Conservation (phyloP, 2,113 vertebrate genomes). For the Macquaria australasica region DNA sequence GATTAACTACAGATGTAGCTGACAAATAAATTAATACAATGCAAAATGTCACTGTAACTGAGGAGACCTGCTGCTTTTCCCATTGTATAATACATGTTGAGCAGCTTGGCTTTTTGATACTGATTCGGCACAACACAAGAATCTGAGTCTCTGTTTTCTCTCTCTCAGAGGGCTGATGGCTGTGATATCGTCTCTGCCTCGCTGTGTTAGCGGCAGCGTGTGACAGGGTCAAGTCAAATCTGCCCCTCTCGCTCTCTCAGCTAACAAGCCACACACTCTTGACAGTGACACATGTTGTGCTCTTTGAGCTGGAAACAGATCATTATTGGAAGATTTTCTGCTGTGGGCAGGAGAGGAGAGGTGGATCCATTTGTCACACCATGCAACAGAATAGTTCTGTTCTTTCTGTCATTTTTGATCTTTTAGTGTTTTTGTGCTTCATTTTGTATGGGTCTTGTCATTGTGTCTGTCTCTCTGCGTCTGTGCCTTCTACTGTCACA, state of each 20-base stretch:
- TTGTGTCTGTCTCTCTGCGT: neutral
- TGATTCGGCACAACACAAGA: neutral
- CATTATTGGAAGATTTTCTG: conserved; percentile 39
- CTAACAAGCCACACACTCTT: conserved; percentile 46
- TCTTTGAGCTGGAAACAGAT: conserved; percentile 33
- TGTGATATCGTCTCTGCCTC: neutral
- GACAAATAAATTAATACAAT: neutral
- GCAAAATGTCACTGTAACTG: neutral
- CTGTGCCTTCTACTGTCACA: neutral
- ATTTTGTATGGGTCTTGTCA: neutral
- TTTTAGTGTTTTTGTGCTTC: neutral
- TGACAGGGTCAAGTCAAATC: conserved; percentile 52
- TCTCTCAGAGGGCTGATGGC: conserved; percentile 1
- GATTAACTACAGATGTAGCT: neutral
- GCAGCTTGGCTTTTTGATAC: neutral
- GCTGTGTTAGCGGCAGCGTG: conserved; percentile 25
- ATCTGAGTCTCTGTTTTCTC: conserved; percentile 10
- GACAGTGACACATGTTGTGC: conserved; percentile 35
- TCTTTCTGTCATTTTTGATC: neutral
- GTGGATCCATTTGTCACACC: neutral
- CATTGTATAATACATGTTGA: neutral
- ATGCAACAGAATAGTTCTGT: neutral
- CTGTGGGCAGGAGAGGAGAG: neutral
- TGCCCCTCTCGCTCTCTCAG: conserved; percentile 32
- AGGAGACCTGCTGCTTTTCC: neutral